Conservation (phyloP, 2,888 invertebrate genomes). For the Limulus polyphemus region DNA sequence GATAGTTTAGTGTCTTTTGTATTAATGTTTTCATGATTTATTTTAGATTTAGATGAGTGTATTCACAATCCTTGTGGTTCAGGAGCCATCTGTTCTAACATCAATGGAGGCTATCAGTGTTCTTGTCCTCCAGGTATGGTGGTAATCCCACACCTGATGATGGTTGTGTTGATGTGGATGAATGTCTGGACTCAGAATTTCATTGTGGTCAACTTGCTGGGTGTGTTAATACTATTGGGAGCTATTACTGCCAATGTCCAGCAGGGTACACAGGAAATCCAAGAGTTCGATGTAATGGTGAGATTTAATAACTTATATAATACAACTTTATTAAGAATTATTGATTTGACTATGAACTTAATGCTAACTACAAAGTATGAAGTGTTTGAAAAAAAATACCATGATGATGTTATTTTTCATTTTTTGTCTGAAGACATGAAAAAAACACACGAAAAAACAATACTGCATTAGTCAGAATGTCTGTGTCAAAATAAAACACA, state of each 20-base stretch:
- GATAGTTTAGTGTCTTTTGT: too few species aligned
- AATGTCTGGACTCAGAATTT: constrained; percentile 39
- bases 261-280: constrained; percentile 62
- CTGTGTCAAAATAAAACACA: too few species aligned
- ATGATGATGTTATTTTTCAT: too few species aligned
- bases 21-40: too few species aligned
- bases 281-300: constrained; percentile 41
- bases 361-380: too few species aligned
- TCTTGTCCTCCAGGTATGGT: constrained; percentile 54
- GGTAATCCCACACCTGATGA: constrained; percentile 32
- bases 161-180: constrained; percentile 42
- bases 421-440: too few species aligned
- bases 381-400: too few species aligned
- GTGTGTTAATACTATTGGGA: constrained; percentile 66
- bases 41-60: constrained; percentile 29
- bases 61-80: constrained; percentile 55
- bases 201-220: constrained; percentile 66
- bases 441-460: too few species aligned
- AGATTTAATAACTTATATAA: constrained; percentile 1
- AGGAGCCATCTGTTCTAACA: constrained; percentile 63
- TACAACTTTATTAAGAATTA: too few species aligned
- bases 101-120: constrained; percentile 65
- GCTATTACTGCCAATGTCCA: constrained; percentile 65
- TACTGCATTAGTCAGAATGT: too few species aligned
- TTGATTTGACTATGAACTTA: too few species aligned